These are phyloP conservation scores for Maniola hyperantus DNA, from an alignment of 2,888 invertebrate genomes.

Conservation along the genomic window DNA sequence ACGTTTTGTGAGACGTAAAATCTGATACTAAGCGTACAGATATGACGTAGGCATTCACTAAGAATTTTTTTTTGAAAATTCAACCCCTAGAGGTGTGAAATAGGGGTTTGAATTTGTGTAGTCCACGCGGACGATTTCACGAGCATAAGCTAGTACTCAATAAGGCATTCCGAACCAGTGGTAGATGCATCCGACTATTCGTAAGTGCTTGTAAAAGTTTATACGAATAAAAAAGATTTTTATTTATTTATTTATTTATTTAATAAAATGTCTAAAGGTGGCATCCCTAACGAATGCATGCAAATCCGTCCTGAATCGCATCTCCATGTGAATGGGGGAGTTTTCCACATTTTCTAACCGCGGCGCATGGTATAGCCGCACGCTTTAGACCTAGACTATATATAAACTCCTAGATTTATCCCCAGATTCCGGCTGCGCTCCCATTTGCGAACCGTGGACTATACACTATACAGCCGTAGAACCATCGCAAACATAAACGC, in stretches of 20 bases:
- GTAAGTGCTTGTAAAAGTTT: no score
- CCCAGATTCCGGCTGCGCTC: constrained; percentile 12
- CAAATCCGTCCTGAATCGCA: constrained; percentile 41
- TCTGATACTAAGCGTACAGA: no score
- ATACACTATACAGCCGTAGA: not conserved
- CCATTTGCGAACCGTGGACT: not conserved
- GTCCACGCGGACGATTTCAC: no score
- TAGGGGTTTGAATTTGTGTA: no score
- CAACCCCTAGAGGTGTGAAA: no score
- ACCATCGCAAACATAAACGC: not conserved
- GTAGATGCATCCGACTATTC: no score
- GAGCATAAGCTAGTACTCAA: no score
- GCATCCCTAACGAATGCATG: constrained; percentile 34
- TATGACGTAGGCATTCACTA: no score
- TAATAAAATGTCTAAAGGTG: not conserved
- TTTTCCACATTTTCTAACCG: constrained; percentile 40
- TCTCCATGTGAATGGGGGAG: constrained; percentile 44
- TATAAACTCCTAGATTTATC: constrained; percentile 18
- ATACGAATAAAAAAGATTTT: no score
- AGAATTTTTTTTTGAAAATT: no score
- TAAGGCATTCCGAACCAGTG: no score
- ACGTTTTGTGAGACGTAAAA: no score
- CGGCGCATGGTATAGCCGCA: constrained; percentile 16
- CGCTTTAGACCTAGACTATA: constrained; percentile 9
- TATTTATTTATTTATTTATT: not conserved